A percentile compares a stretch with the other conserved stretches of the same genome.
Conservation (phyloP, 2,797 vertebrate species). For the Myripristis jacobus region DNA sequence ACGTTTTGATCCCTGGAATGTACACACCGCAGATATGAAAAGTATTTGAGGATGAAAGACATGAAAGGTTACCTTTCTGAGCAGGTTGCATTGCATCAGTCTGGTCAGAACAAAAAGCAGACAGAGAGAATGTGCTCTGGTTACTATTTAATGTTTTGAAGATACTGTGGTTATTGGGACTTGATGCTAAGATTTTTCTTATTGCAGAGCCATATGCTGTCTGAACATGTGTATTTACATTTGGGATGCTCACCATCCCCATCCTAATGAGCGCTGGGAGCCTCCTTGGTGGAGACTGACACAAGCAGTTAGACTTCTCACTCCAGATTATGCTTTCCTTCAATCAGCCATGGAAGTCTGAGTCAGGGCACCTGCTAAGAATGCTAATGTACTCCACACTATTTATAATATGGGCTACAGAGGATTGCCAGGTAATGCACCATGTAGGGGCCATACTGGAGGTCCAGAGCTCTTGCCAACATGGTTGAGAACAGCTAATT, state of each 20-base stretch:
- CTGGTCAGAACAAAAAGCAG: slow-evolving; percentile 41
- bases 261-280: slow-evolving; percentile 37
- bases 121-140: slow-evolving; percentile 2
- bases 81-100: slow-evolving; percentile 50
- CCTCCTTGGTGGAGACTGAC: slow-evolving; percentile 27
- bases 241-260: slow-evolving; percentile 15
- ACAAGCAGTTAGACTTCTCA: slow-evolving; percentile 36
- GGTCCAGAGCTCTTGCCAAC: background rate
- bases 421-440: slow-evolving; percentile 5
- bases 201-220: slow-evolving; percentile 27
- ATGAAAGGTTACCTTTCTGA: slow-evolving; percentile 64
- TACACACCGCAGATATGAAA: slow-evolving; percentile 59
- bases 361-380: slow-evolving; percentile 31
- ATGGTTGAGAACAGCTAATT: background rate
- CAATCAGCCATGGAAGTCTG: slow-evolving; percentile 50
- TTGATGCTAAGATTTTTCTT: slow-evolving; percentile 2
- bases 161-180: slow-evolving; percentile 6
- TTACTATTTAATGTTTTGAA: slow-evolving; percentile 21
- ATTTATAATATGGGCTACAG: slow-evolving; percentile 21
- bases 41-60: slow-evolving; percentile 62
- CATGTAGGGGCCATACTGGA: background rate
- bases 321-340: slow-evolving; percentile 40
- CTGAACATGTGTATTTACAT: slow-evolving; percentile 12
- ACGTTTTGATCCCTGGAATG: slow-evolving; percentile 59
- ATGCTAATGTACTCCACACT: slow-evolving; percentile 38